These are phyloP conservation scores for Monodelphis domestica DNA, from an alignment of 2,797 vertebrate genomes.

Conservation along the genomic window DNA sequence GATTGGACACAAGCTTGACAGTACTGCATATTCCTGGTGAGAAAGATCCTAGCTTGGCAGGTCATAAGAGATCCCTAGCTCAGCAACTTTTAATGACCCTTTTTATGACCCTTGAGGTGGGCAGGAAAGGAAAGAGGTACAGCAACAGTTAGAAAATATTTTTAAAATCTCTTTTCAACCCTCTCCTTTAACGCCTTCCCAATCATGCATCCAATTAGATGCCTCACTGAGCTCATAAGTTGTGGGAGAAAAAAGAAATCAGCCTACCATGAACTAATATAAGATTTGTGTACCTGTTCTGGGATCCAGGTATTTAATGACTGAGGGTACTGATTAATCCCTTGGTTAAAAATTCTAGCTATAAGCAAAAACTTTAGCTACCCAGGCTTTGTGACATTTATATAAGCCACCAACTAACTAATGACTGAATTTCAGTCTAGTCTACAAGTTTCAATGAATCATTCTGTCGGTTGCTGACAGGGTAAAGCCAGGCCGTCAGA, in stretches of 20 bases:
- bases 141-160: neutral
- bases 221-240: neutral
- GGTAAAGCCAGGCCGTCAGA: slow-evolving; percentile 59
- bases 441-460: slow-evolving; percentile 47
- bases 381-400: neutral
- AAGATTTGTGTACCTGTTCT: neutral
- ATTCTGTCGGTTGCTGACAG: slow-evolving; percentile 34
- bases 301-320: neutral
- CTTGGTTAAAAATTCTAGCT: neutral
- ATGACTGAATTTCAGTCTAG: slow-evolving; percentile 16
- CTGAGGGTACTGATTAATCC: neutral
- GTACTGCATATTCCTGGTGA: neutral
- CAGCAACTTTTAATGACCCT: neutral
- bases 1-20: neutral
- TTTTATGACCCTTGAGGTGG: neutral
- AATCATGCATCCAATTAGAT: neutral
- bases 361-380: slow-evolving; percentile 28
- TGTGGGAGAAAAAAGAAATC: neutral
- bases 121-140: neutral
- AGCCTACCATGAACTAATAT: neutral
- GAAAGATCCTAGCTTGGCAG: neutral
- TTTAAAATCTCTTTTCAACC: neutral
- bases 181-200: neutral
- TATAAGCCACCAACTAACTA: slow-evolving; percentile 28
- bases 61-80: neutral